Evolutionary conservation across 1,140 invertebrate genomes (phyloP), one percentile per base, ranked within the genome.

Genomic region (Augochlora pura): DNA sequence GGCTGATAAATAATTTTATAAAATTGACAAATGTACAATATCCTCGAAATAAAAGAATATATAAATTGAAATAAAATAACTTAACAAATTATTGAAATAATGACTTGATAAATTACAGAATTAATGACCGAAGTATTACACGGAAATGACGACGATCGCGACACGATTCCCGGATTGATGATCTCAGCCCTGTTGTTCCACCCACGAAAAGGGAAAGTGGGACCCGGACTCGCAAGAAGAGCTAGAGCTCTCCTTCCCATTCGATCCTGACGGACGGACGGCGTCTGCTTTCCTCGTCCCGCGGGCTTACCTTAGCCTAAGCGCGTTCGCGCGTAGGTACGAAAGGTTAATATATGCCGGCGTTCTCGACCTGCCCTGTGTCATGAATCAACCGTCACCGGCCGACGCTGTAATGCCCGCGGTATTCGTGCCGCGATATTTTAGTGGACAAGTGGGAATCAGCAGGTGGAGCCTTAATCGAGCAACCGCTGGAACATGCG

Each of bases 311-410:
- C 32, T 4, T 32, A 4, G 32, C 32, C 32, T 32, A 32, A 32
- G 32, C 32, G 32, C 32, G 32, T 32, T 52, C 49, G 18, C 67
- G 23, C 38, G 1, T 8, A 60, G 27, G 62, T 49, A 77, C 38
- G 66, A 86, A 86, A 86, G 84, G 84, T 86, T 86, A 86, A 86
- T 82, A 82, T 85, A 86, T 86, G 84, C 84, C 71, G 78, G 73
- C 79, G 66, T 42, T 69, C 64, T 69, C 64, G 78, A 70, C 39
- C 69, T 65, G 83, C 72, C 72, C 77, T 63, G 73, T 25, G 69
- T 49, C 69, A 54, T 32, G 77, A 73, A 79, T 85, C 83, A 85
- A 84, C 25, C 65, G 62, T 68, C 70, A 49, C 63, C 21, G 71
- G 32, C 54, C 54, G 62, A 57, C 59, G 80, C 75, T 85, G n/a